These are phyloP conservation scores for Cryptotis parvus DNA, from an alignment of 2,113 vertebrate genomes.

Conservation along the genomic window DNA sequence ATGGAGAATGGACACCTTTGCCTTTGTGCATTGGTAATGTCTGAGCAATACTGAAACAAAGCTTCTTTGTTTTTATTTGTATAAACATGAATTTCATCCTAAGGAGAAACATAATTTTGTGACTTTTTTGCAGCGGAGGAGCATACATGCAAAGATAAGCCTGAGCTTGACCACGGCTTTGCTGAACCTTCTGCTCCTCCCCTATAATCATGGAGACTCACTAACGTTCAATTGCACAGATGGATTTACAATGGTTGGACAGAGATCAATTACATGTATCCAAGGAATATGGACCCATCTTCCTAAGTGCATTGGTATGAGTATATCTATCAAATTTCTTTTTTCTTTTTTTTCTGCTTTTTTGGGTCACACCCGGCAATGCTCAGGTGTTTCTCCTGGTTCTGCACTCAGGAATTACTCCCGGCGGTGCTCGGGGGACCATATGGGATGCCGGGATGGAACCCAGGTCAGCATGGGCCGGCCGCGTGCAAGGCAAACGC, in stretches of 20 bases:
- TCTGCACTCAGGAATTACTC: no score
- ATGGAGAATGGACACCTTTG: constrained; percentile 60
- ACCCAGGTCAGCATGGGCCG: no score
- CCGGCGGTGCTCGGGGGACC: no score
- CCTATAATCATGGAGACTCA: constrained; percentile 74
- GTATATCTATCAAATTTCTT: no score
- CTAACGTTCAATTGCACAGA: constrained; percentile 69
- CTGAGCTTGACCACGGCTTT: not conserved
- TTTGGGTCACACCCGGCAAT: no score
- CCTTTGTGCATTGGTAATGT: not conserved
- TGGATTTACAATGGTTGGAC: constrained; percentile 76
- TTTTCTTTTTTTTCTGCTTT: no score
- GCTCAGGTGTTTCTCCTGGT: no score
- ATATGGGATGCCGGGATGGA: no score
- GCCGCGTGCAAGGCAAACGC: no score
- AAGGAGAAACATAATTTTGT: not conserved
- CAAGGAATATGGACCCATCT: constrained; percentile 83
- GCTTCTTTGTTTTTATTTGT: not conserved
- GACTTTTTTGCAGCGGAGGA: constrained; percentile 43
- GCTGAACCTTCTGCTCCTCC: accelerated
- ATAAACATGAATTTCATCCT: not conserved
- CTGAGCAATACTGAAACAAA: not conserved
- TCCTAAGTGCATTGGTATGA: constrained; percentile 84
- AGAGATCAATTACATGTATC: constrained; percentile 77
- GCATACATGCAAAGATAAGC: constrained; percentile 39